Evolutionary conservation across 2,797 vertebrate genomes (phyloP), one percentile per base, ranked within the genome.

Genomic region (Sardinella longiceps): DNA sequence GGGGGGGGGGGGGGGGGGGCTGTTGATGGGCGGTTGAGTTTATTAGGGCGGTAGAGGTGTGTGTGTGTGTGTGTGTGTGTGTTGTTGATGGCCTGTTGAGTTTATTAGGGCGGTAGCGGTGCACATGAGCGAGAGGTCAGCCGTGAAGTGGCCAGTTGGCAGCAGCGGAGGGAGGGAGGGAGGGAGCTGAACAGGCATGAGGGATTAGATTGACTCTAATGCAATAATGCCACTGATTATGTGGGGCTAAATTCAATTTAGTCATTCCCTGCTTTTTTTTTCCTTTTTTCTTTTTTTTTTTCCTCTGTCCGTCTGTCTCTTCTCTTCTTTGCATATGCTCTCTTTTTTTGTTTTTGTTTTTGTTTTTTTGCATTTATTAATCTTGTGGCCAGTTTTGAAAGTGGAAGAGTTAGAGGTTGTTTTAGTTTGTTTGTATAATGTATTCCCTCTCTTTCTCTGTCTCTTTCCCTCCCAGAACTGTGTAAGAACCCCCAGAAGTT

Each of bases 191-290:
- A 58, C 10, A 23, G 23, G 23, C 23, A 23, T 58, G 23, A 58
- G 56, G 56, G 56, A 58, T 58, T 25, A 58, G 56, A 25, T n/a
- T n/a, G 56, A 58, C n/a, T 58, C n/a, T 58, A 58, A 58, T 58
- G 56, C 56, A 25, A 25, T 58, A 58, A 58, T 58, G 56, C 23
- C 10, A 23, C 5, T 58, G 56, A 58, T 58, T 58, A 58, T 25
- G 20, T n/a, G 56, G 56, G 56, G n/a, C 56, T 58, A 25, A 58
- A 58, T 58, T 58, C 23, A n/a, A n/a, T 58, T 58, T 58, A 58
- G 56, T 58, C 56, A n/a, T 7, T 25, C 23, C 23, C 23, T 20
- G 43, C 43, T 2, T 45, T 45, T 5, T 56, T 56, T 15, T 15
- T 23, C 3, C 10, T 9, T 39, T 14, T 74, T 14, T n/a, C n/a